Conservation (phyloP, 2,113 vertebrate species). For the Hemiscyllium ocellatum region DNA sequence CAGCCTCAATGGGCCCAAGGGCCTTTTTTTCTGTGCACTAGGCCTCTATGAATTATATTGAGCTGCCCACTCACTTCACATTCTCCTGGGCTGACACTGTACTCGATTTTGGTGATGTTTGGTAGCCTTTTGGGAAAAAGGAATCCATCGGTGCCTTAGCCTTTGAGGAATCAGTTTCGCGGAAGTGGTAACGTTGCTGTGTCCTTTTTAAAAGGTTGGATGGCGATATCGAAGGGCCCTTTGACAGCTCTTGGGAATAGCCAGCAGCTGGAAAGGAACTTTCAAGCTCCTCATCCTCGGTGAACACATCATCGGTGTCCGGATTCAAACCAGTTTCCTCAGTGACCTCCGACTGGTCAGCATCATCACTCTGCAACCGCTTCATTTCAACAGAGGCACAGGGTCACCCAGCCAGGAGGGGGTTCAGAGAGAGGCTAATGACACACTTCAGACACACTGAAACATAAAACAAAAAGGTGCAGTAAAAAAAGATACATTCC, state of each 20-base stretch:
- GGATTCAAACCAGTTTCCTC: conserved; percentile 52
- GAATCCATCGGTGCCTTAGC: conserved; percentile 73
- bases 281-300: conserved; percentile 47
- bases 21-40: too few species aligned
- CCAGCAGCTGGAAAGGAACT: background rate
- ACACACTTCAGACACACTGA: background rate
- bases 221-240: background rate
- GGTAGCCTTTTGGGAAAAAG: conserved; percentile 66
- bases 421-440: too few species aligned
- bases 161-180: conserved; percentile 45
- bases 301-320: conserved; percentile 56
- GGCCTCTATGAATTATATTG: too few species aligned
- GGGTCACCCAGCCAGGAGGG: too few species aligned
- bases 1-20: too few species aligned
- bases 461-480: background rate
- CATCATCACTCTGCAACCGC: conserved; percentile 59
- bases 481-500: background rate
- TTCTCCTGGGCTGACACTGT: background rate
- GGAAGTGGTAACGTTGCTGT: conserved; percentile 42
- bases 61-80: background rate
- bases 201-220: background rate
- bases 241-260: background rate
- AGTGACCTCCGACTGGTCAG: conserved; percentile 49
- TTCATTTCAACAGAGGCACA: conserved; percentile 54
- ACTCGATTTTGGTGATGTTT: conserved; percentile 37